Percentiles rank a stretch among this genome's conserved stretches.
Evolutionary conservation across 2,113 vertebrate species (phyloP).

Genomic region (Dromiciops gliroides): DNA sequence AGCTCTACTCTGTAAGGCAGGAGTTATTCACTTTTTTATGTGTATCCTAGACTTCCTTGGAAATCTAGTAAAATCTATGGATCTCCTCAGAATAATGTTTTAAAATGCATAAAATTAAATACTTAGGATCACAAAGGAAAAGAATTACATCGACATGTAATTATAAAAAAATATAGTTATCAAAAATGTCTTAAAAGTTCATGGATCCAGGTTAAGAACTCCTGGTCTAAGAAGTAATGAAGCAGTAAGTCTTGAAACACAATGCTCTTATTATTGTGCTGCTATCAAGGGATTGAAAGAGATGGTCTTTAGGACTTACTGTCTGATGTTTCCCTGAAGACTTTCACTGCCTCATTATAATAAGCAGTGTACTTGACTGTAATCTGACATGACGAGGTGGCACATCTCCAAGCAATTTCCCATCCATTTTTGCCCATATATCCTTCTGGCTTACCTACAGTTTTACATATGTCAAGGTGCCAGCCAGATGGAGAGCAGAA

Average conservation of each 20-base stretch:
- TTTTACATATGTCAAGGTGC: neutral
- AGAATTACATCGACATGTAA: neutral
- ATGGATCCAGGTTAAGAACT: neutral
- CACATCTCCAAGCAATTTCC: slow-evolving; percentile 50
- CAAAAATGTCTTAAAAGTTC: neutral
- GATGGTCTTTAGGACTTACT: neutral
- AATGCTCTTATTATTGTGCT: neutral
- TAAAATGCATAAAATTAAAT: neutral
- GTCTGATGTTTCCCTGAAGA: neutral
- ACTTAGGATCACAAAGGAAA: neutral
- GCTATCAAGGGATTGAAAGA: neutral
- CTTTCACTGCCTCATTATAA: slow-evolving; percentile 25
- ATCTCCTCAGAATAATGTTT: neutral
- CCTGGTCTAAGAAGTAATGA: neutral
- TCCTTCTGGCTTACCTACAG: slow-evolving; percentile 48
- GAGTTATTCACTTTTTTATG: neutral
- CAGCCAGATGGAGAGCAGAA: slow-evolving; percentile 46
- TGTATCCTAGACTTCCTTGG: neutral
- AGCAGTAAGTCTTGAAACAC: neutral
- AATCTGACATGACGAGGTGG: slow-evolving; percentile 25
- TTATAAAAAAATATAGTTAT: neutral
- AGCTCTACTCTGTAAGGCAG: neutral
- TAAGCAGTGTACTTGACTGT: slow-evolving; percentile 29
- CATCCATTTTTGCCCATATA: accelerated
- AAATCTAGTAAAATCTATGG: neutral